Conservation (phyloP, 2,797 vertebrate genomes). For the Cygnus olor region DNA sequence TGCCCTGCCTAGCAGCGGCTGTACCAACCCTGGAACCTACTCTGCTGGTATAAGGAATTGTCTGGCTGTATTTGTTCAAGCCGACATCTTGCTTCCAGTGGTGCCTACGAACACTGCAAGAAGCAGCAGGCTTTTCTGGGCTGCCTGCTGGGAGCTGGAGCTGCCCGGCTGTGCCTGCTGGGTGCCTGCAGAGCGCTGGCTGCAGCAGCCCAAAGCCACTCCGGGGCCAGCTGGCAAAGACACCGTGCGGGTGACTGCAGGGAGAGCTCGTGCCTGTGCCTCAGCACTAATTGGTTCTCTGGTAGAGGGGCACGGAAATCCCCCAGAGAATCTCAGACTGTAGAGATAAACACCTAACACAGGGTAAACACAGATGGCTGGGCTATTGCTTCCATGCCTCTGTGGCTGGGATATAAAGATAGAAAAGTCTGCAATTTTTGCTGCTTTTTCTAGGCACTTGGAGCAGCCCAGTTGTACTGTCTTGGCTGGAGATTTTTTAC, state of each 20-base stretch:
- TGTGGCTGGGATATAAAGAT: neutral
- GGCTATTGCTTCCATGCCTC: neutral
- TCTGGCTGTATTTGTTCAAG: neutral
- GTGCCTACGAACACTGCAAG: neutral
- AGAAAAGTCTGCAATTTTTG: neutral
- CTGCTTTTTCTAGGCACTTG: neutral
- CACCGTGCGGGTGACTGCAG: neutral
- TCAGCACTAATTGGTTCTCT: neutral
- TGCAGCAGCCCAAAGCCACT: neutral
- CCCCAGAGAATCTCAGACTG: neutral
- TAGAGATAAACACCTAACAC: neutral
- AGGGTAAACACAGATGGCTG: neutral
- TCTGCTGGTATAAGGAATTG: neutral
- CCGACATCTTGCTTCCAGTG: neutral
- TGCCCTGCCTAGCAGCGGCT: neutral
- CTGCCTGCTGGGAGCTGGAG: neutral
- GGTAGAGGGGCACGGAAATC: neutral
- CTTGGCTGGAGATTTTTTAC: neutral
- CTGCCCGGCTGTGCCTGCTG: neutral
- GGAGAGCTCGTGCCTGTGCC: neutral
- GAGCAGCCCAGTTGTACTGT: neutral
- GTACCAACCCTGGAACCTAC: neutral
- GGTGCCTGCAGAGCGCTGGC: fast-evolving
- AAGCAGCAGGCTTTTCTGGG: fast-evolving
- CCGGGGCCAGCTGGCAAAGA: neutral